Evolutionary conservation across 30 jellyfish, hydroid and myxozoan genomes (phyloP), one percentile per base, ranked within the genome.

Genomic region (Sanderia malayensis): DNA sequence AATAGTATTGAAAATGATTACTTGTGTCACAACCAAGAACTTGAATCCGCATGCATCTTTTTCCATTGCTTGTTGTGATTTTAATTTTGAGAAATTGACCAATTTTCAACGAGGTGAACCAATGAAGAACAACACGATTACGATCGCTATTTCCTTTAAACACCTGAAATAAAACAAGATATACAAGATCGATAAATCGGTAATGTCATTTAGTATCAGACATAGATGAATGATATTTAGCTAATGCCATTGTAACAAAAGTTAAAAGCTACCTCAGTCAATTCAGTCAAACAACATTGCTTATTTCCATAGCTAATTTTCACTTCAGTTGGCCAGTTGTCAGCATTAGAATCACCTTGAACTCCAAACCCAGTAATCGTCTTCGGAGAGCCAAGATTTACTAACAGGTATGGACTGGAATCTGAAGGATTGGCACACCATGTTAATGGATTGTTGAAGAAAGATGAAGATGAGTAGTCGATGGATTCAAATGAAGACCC

Each of bases 341-440:
- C 89, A 27, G 44, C 68, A 13, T 78, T 70, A 20, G 82, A 24
- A 53, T 78, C 89, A 0, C 82, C 82, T 57, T 78, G 89, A 11
- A 78, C 31, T 2, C 82, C 89, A 33, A 78, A 34, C 1, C 89
- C 89, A n/a, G 71, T 78, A 23, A 78, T 78, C 25, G 55, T 53
- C 59, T 58, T 44, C 28, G 70, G 31, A 11, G 67, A 20, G 8
- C 89, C 89, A 17, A 78, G 58, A 33, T 78, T 69, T 21, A 78
- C 32, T 19, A 29, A 2, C 21, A 78, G 41, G 28, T 55, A 58
- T 31, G 79, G 79, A 37, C 15, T 33, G 31, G 41, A 44, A 20
- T 66, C 79, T 31, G 79, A 37, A 37, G 44, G 8, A 15, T 66
- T 9, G 18, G 79, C 79, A 22, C 79, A 66, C 79, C 79, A 66